Percentiles rank a stretch among this genome's conserved stretches.
These are phyloP conservation scores for Leptonema lineaticorne DNA, from an alignment of 1,140 invertebrate genomes.

Conservation along the genomic window DNA sequence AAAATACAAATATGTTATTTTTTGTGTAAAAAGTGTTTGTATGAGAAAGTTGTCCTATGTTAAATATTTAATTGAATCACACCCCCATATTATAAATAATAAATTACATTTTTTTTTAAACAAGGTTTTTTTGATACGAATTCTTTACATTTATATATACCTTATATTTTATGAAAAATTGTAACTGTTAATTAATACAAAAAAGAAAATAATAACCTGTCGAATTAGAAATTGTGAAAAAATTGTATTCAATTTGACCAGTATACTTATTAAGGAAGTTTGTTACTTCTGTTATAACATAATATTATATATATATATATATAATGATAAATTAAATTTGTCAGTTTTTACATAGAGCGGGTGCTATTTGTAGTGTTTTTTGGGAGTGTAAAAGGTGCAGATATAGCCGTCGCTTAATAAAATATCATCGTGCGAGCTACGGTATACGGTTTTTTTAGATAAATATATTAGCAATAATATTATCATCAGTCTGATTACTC, in stretches of 20 bases:
- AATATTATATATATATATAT: too few relatives aligned
- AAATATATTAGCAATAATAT: slow-evolving; percentile 31
- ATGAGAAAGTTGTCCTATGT: slow-evolving; percentile 38
- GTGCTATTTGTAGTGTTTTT: slow-evolving; percentile 41
- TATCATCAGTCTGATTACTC: slow-evolving; percentile 29
- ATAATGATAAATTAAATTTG: slow-evolving; percentile 41
- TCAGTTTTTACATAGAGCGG: slow-evolving; percentile 39
- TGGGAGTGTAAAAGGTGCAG: slow-evolving; percentile 13
- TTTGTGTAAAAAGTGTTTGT: slow-evolving; percentile 41
- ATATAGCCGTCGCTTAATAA: slow-evolving; percentile 23
- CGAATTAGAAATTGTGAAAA: slow-evolving; percentile 37
- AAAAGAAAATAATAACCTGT: slow-evolving; percentile 15
- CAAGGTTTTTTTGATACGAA: slow-evolving; percentile 22
- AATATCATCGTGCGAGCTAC: slow-evolving; percentile 6
- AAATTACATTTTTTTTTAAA: slow-evolving; percentile 32
- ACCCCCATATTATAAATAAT: slow-evolving; percentile 26
- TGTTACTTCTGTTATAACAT: slow-evolving; percentile 26
- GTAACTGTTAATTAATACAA: slow-evolving; percentile 28
- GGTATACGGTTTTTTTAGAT: slow-evolving; percentile 25
- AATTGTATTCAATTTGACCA: slow-evolving; percentile 28
- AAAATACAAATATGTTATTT: slow-evolving; percentile 41
- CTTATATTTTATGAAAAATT: slow-evolving; percentile 30
- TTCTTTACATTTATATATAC: slow-evolving; percentile 17
- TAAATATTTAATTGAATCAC: slow-evolving; percentile 38
- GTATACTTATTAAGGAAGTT: slow-evolving; percentile 21